Conservation (phyloP, 2,888 invertebrate genomes). For the Timema cristinae region DNA sequence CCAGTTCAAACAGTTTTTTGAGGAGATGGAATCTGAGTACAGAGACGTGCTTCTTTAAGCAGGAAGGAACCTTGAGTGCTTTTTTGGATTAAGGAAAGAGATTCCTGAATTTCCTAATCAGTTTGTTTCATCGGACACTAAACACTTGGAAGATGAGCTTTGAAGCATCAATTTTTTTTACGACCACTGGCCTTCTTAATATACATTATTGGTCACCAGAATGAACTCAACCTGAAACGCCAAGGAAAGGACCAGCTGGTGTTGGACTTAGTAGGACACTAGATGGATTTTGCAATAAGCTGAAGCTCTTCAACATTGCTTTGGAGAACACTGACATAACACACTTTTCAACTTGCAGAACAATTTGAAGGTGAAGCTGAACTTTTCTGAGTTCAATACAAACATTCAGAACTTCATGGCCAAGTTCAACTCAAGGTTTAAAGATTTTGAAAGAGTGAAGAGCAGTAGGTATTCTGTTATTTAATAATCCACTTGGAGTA, state of each 20-base stretch:
- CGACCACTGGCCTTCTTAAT: slow-evolving; percentile 4
- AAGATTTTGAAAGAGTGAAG: slow-evolving; percentile 1
- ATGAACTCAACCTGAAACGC: slow-evolving; percentile 4
- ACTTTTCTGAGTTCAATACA: not conserved
- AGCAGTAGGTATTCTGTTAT: not conserved
- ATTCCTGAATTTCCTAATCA: not conserved
- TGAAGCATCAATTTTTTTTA: not conserved
- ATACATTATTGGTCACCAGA: not conserved
- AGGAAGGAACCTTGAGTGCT: not conserved
- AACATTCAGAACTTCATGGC: slow-evolving; percentile 2
- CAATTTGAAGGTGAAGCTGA: slow-evolving; percentile 1
- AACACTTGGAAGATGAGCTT: no score
- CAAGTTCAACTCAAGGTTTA: not conserved
- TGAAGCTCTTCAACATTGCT: not conserved
- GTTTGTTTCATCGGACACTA: not conserved
- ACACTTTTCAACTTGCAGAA: not conserved
- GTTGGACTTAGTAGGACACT: not conserved
- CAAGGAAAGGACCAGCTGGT: not conserved
- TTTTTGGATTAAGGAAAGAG: not conserved
- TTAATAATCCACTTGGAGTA: slow-evolving; percentile 5
- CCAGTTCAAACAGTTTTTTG: not conserved
- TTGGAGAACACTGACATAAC: not conserved
- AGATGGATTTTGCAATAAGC: slow-evolving; percentile 1
- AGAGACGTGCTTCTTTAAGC: not conserved
- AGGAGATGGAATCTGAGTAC: slow-evolving; percentile 7